Evolutionary conservation across 2,888 invertebrate genomes (phyloP).

Genomic region (Lithophane semibrunnea): DNA sequence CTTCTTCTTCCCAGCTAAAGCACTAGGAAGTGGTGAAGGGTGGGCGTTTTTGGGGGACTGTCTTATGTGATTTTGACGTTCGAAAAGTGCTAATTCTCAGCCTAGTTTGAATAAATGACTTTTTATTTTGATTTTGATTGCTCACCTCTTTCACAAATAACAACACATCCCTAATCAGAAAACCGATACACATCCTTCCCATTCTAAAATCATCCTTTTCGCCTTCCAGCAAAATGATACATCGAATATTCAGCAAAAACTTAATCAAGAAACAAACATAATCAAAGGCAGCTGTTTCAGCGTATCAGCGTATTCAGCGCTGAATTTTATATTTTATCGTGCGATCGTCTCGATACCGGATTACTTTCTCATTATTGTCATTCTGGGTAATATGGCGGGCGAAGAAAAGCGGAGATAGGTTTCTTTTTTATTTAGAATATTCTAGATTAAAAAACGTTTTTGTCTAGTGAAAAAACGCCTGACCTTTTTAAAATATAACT

Average conservation of each 20-base stretch:
- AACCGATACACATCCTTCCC: background rate
- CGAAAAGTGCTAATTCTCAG: no score
- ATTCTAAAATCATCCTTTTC: conserved; percentile 21
- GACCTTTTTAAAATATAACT: background rate
- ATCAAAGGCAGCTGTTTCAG: conserved; percentile 53
- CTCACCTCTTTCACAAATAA: background rate
- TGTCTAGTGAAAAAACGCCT: background rate
- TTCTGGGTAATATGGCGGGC: conserved; percentile 34
- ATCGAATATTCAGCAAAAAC: conserved; percentile 37
- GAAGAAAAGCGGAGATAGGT: conserved; percentile 26
- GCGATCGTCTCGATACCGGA: conserved; percentile 46
- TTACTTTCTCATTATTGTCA: conserved; percentile 55
- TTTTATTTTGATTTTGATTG: no score
- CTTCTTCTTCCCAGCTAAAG: no score
- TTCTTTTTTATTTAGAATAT: conserved; percentile 32
- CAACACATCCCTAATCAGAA: background rate
- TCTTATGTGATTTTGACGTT: no score
- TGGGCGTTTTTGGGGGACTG: no score
- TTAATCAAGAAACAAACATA: conserved; percentile 53
- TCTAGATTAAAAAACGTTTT: conserved; percentile 33
- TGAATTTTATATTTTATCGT: conserved; percentile 56
- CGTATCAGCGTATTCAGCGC: conserved; percentile 45
- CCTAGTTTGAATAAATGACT: no score
- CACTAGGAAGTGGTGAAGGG: no score
- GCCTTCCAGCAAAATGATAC: conserved; percentile 26